Evolutionary conservation across 1,140 invertebrate species (phyloP).

Genomic region (Patella vulgata): DNA sequence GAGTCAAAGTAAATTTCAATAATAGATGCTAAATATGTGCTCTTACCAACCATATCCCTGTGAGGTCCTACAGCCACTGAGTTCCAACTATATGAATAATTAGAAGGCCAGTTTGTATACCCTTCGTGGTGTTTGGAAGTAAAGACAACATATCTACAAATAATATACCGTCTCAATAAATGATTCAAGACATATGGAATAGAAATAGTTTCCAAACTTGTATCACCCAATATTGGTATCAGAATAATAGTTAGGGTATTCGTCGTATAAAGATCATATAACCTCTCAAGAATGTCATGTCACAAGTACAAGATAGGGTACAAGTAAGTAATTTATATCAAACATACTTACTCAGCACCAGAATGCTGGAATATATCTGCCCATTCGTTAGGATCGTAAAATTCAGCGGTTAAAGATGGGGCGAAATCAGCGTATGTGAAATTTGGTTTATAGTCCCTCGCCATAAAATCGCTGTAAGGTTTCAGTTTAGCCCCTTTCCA

Average conservation of each 20-base stretch:
- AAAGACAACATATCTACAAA: constrained; percentile 14
- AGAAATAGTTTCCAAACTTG: no score
- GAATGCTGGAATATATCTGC: constrained; percentile 44
- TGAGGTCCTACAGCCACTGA: constrained; percentile 2
- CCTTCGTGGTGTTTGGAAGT: constrained; percentile 15
- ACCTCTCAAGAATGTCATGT: no score
- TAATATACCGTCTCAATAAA: no score
- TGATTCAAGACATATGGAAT: no score
- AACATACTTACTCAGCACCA: constrained; percentile 49
- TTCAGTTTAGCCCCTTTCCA: constrained; percentile 47
- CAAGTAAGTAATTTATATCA: no score
- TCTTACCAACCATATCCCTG: constrained; percentile 26
- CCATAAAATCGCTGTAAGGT: no score
- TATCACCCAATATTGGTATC: no score
- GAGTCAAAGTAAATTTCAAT: no score
- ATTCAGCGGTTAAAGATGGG: constrained; percentile 36
- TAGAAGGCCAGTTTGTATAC: constrained; percentile 11
- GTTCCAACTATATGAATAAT: constrained; percentile 15
- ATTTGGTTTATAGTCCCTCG: no score
- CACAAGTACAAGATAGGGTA: no score
- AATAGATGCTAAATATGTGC: constrained; percentile 61
- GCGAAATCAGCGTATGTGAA: constrained; percentile 51
- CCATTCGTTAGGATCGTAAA: constrained; percentile 46
- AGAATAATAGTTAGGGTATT: no score
- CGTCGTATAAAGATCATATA: no score